Evolutionary conservation across 2,888 invertebrate genomes (phyloP), one percentile per base, ranked within the genome.

Genomic region (Hirtodrosophila cameraria): DNA sequence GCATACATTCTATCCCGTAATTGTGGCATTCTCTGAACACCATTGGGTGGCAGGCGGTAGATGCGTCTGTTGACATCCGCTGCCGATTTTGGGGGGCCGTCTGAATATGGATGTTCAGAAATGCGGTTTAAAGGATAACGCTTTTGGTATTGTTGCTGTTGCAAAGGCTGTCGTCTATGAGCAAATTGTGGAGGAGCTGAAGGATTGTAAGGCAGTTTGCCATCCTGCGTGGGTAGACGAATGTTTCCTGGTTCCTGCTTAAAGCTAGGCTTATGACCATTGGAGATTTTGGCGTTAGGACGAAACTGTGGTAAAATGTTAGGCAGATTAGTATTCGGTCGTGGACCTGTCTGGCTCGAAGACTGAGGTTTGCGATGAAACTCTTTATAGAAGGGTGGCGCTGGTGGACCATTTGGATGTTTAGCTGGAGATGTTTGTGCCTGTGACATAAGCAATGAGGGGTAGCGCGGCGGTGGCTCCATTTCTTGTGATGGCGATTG

Each of bases 271-370:
- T 88, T 79, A 54, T 90, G 88, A 0, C 92, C 92, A 57, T 90
- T 91, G 0, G 92, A 92, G 2, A 92, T 89, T 75, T 93, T 93
- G 1, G 93, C 93, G 75, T 94, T 94, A 0, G 95, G 95, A 25
- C 94, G 91, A 75, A 95, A 95, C 78, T 95, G 94, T 0, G 95
- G 95, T 16, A 95, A 87, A 76, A 95, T 94, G 77, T 95, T 95
- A 1, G 94, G 94, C 35, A 94, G 83, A 52, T 90, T 84, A 1
- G 76, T 80, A 50, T 87, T 88, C 2, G 84, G 77, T 0, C 67
- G 69, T 8, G 75, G 57, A 0, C 79, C 59, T 12, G 80, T 52
- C 3, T 61, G 75, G 0, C 88, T 83, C 31, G 89, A 86, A 15
- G 85, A 63, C 28, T 78, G 85, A 0, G 88, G 80, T 31, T 90